Evolutionary conservation across 2,113 vertebrate species (phyloP).

Genomic region (Lagopus muta): DNA sequence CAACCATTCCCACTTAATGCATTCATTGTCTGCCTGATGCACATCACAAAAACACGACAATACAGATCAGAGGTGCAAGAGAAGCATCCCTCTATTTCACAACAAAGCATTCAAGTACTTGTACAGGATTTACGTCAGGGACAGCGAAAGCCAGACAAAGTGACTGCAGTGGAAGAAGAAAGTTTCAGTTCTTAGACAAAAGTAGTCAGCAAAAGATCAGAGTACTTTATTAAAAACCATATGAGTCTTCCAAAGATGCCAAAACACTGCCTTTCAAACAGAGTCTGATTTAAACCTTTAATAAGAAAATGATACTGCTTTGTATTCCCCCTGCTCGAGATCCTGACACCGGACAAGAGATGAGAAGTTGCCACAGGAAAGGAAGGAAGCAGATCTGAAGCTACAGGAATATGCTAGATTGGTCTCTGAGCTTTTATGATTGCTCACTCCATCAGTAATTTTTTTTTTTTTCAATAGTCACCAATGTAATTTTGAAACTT

Average conservation of each 20-base stretch:
- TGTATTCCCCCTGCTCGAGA: neutral
- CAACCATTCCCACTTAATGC: neutral
- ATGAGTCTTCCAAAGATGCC: neutral
- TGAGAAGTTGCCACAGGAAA: neutral
- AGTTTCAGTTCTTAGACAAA: neutral
- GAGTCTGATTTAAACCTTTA: neutral
- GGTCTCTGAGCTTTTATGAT: neutral
- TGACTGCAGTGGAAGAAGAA: neutral
- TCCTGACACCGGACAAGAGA: neutral
- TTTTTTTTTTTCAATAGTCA: neutral
- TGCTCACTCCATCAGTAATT: neutral
- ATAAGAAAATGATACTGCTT: neutral
- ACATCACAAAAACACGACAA: neutral
- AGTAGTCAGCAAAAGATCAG: neutral
- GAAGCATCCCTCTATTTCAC: neutral
- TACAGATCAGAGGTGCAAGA: neutral
- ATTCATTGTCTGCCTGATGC: neutral
- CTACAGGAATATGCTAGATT: neutral
- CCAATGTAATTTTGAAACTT: neutral
- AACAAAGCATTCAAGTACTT: neutral
- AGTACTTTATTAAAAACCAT: neutral
- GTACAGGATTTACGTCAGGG: neutral
- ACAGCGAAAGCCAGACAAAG: constrained; percentile 21
- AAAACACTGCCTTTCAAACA: neutral
- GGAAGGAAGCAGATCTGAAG: neutral